phyloP scores from a whole-genome alignment of 2,113 vertebrate genomes.

The Passer domesticus region DNA sequence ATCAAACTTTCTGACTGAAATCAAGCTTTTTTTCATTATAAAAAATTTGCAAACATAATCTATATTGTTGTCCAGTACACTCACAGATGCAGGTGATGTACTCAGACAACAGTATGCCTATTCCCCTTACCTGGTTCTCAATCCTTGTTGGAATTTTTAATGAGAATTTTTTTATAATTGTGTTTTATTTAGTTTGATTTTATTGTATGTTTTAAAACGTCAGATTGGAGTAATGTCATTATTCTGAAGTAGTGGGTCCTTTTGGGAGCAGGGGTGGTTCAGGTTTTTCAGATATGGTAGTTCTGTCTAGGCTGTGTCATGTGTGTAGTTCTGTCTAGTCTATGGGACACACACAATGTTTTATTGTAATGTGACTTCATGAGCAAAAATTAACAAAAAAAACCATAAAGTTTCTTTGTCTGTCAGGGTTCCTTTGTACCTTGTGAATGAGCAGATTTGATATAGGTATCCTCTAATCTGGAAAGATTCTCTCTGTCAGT shows the following conservation, averaged over 20 bases:
- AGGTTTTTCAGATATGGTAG: neutral
- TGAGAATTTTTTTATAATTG: neutral
- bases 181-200: neutral
- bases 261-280: neutral
- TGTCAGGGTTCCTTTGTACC: neutral
- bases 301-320: neutral
- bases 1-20: neutral
- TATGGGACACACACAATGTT: neutral
- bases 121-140: neutral
- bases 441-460: neutral
- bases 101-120: neutral
- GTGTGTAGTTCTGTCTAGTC: neutral
- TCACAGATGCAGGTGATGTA: neutral
- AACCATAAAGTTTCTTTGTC: neutral
- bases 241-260: neutral
- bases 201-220: neutral
- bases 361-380: neutral
- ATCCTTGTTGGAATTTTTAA: neutral
- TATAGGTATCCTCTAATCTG: neutral
- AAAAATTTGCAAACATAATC: neutral
- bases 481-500: neutral
- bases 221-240: neutral
- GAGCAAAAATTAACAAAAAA: neutral
- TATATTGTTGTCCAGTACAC: fast-evolving
- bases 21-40: neutral